Conservation (phyloP, 2,797 vertebrate genomes). For the Borostomias antarcticus region DNA sequence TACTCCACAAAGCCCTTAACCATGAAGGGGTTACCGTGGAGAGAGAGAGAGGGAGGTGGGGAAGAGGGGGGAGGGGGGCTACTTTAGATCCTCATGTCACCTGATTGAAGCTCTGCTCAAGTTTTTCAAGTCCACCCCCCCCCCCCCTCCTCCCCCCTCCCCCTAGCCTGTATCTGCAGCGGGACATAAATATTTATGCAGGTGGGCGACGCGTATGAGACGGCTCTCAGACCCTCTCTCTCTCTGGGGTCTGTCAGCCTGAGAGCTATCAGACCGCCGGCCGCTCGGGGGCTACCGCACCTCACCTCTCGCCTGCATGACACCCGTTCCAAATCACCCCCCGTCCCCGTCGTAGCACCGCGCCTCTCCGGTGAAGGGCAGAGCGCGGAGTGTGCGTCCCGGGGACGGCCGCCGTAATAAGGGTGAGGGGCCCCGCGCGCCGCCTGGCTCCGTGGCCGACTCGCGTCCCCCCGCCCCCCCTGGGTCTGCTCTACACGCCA, state of each 20-base stretch:
- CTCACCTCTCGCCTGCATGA: conserved; percentile 77
- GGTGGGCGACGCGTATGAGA: conserved; percentile 81
- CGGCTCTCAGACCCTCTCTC: conserved; percentile 78
- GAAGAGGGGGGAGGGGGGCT: conserved; percentile 15
- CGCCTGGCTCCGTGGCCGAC: conserved; percentile 27
- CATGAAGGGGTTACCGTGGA: conserved; percentile 13
- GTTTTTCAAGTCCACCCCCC: conserved; percentile 32
- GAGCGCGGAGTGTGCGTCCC: conserved; percentile 72
- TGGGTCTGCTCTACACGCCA: not conserved
- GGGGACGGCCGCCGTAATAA: conserved; percentile 80
- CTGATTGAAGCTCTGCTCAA: conserved; percentile 61
- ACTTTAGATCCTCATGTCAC: conserved; percentile 51
- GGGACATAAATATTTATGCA: conserved; percentile 80
- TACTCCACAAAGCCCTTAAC: not conserved
- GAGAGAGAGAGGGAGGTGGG: not conserved
- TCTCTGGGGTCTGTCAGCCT: conserved; percentile 81
- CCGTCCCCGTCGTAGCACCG: conserved; percentile 60
- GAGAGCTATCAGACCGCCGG: conserved; percentile 67
- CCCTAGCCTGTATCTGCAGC: conserved; percentile 58
- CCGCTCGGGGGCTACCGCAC: conserved; percentile 76
- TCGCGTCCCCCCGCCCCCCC: conserved; percentile 47
- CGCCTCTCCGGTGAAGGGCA: conserved; percentile 78
- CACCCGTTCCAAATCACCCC: conserved; percentile 80
- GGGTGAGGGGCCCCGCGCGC: conserved; percentile 64
- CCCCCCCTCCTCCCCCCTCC: not conserved